A percentile compares a stretch with the other conserved stretches of the same genome.
Evolutionary conservation across 2,888 invertebrate species (phyloP).

Genomic region (Linyphia triangularis): DNA sequence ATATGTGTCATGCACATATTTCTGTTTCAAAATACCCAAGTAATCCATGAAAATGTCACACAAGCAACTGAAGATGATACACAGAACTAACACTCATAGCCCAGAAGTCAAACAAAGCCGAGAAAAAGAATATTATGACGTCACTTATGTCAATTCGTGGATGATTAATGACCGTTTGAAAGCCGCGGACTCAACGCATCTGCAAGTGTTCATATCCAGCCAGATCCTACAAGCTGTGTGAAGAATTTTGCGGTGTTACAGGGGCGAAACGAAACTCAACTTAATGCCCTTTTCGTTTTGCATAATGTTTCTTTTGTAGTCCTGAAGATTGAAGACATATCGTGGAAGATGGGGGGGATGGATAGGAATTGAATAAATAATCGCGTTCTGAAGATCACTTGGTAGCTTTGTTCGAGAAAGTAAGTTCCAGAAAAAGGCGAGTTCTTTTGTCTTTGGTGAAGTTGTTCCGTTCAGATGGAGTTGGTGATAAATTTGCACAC

Average conservation of each 20-base stretch:
- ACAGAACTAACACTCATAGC: not conserved
- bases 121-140: not conserved
- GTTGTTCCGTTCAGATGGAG: conserved; percentile 13
- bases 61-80: too few relatives aligned
- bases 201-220: not conserved
- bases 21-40: too few relatives aligned
- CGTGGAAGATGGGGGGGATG: not conserved
- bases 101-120: conserved; percentile 5
- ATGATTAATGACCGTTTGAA: conserved; percentile 57
- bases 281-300: conserved; percentile 36
- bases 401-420: not conserved
- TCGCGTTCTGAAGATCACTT: conserved; percentile 49
- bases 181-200: conserved; percentile 28
- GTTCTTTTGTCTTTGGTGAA: not conserved
- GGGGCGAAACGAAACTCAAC: conserved; percentile 1
- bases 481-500: conserved; percentile 29
- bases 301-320: conserved; percentile 50
- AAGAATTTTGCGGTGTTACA: conserved; percentile 1
- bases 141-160: conserved; percentile 33
- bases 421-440: not conserved
- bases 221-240: not conserved
- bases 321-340: conserved; percentile 33
- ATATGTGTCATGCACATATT: too few relatives aligned
- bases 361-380: conserved; percentile 34
- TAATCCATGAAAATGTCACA: too few relatives aligned